phyloP scores from a whole-genome alignment of 2,113 vertebrate species.

The Otus sunia region DNA sequence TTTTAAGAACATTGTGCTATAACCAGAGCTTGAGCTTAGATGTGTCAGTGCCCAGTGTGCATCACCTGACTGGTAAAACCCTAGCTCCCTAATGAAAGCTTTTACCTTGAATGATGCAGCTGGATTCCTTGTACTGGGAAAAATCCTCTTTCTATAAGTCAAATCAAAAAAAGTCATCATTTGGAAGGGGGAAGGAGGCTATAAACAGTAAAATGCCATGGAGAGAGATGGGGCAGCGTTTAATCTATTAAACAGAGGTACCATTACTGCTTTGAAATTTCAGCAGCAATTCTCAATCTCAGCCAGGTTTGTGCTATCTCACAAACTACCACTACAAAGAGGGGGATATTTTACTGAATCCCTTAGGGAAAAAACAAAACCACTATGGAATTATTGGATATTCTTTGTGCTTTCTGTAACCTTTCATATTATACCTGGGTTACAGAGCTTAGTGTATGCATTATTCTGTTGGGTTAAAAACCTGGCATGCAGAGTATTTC shows the following conservation, averaged over 20 bases:
- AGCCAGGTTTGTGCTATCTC: not conserved
- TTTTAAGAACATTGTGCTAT: not conserved
- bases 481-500: not conserved
- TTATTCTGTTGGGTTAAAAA: not conserved
- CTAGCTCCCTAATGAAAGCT: not conserved
- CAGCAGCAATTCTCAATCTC: not conserved
- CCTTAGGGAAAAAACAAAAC: not conserved
- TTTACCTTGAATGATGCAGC: not conserved
- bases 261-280: not conserved
- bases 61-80: not conserved
- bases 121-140: not conserved
- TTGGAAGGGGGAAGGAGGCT: not conserved
- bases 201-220: not conserved
- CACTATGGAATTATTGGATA: not conserved
- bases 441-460: not conserved
- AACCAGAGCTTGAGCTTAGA: not conserved
- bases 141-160: not conserved
- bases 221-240: not conserved
- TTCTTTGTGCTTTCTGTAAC: not conserved
- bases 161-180: not conserved
- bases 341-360: not conserved
- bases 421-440: not conserved
- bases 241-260: not conserved
- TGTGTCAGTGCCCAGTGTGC: not conserved
- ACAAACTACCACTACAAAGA: not conserved